phyloP scores from a whole-genome alignment of 2,113 vertebrate genomes.

The Lepidothrix coronata region DNA sequence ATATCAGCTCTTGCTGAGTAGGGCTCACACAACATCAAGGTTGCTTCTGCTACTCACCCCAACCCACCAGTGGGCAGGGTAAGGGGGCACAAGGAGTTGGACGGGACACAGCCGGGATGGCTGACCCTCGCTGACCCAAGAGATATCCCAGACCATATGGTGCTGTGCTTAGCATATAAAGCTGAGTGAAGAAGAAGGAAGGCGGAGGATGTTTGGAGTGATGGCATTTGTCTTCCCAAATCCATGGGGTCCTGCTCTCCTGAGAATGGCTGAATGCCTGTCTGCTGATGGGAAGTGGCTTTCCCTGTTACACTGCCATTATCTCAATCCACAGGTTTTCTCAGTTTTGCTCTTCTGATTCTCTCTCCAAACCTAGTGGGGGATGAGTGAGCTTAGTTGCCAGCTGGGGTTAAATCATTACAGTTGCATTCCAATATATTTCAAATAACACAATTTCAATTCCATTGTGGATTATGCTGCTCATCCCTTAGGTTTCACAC shows the following conservation, averaged over 20 bases:
- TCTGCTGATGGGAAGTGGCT: neutral
- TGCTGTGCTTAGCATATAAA: neutral
- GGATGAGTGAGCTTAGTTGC: neutral
- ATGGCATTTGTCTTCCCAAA: neutral
- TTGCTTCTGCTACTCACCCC: neutral
- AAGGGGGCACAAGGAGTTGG: neutral
- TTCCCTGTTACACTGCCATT: neutral
- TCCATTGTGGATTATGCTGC: neutral
- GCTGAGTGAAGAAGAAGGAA: neutral
- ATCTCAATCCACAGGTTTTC: neutral
- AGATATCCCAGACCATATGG: neutral
- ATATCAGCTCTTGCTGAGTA: neutral
- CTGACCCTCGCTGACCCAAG: neutral
- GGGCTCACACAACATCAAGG: neutral
- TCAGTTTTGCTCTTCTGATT: neutral
- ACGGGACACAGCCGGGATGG: neutral
- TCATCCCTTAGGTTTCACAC: neutral
- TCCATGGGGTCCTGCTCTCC: neutral
- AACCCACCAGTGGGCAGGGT: neutral
- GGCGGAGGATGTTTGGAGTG: too few species aligned
- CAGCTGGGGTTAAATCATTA: neutral
- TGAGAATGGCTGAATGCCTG: neutral
- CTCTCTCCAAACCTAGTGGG: neutral
- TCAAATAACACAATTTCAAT: neutral
- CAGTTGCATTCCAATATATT: neutral